phyloP scores from a whole-genome alignment of 2,888 invertebrate genomes.

The Drosophila tripunctata region DNA sequence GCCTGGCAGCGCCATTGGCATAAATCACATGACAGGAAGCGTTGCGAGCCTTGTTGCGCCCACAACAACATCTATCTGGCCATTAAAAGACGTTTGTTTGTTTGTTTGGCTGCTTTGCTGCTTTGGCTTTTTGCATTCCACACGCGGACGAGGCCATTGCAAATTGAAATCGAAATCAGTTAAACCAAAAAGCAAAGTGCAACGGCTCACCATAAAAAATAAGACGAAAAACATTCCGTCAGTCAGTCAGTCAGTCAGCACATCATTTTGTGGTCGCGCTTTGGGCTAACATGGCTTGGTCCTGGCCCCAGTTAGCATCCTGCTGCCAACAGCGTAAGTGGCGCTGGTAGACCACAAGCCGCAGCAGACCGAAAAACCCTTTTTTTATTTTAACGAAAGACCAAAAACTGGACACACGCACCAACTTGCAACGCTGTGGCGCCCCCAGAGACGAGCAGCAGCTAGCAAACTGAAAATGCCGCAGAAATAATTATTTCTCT shows the following conservation, averaged over 20 bases:
- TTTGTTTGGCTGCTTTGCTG: constrained; percentile 24
- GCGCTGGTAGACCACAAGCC: constrained; percentile 71
- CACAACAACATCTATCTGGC: constrained; percentile 76
- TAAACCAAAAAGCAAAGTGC: constrained; percentile 32
- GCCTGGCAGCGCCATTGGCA: constrained; percentile 68
- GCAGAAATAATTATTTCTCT: constrained; percentile 75
- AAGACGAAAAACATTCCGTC: constrained; percentile 35
- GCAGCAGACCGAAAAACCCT: constrained; percentile 45
- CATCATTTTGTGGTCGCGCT: constrained; percentile 40
- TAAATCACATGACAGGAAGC: constrained; percentile 80
- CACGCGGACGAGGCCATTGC: constrained; percentile 44
- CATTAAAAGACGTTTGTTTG: constrained; percentile 78
- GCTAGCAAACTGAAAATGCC: constrained; percentile 65
- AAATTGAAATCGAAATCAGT: constrained; percentile 81
- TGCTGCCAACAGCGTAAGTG: constrained; percentile 66
- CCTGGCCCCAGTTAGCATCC: constrained; percentile 14
- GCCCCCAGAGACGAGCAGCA: constrained; percentile 56
- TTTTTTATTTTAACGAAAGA: constrained; percentile 32
- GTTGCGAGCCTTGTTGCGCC: constrained; percentile 77
- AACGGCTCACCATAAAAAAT: background rate
- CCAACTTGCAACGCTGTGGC: constrained; percentile 25
- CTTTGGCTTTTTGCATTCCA: constrained; percentile 4
- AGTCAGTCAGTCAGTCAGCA: constrained; percentile 21
- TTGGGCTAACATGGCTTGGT: constrained; percentile 27
- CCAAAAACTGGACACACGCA: constrained; percentile 55